Conservation (phyloP, 2,113 vertebrate species). For the Thalassoma bifasciatum region DNA sequence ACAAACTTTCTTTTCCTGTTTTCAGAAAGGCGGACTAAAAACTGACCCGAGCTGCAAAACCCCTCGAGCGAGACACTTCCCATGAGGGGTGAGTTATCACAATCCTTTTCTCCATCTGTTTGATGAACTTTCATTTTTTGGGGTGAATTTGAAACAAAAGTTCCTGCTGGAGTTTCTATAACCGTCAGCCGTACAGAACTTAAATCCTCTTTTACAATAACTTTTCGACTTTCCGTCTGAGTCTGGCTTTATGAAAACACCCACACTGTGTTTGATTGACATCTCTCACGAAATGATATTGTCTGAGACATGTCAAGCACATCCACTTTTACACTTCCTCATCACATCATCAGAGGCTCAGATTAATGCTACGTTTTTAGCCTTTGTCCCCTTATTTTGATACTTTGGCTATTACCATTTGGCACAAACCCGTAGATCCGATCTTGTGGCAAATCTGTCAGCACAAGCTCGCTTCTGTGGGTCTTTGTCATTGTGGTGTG, state of each 20-base stretch:
- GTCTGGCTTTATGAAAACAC: not conserved
- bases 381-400: constrained; percentile 54
- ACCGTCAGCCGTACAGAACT: constrained; percentile 18
- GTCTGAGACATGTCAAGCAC: not conserved
- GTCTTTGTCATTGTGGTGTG: constrained; percentile 96
- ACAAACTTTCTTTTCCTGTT: constrained; percentile 50
- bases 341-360: not conserved
- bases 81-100: constrained; percentile 63
- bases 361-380: not conserved
- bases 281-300: not conserved
- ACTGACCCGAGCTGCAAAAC: constrained; percentile 10
- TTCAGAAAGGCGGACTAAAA: constrained; percentile 38
- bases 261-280: not conserved
- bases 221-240: not conserved
- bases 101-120: constrained; percentile 28
- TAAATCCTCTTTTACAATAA: not conserved
- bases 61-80: constrained; percentile 26
- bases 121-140: constrained; percentile 40
- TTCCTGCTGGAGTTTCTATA: constrained; percentile 17
- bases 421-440: constrained; percentile 99
- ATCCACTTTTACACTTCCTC: not conserved
- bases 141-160: constrained; percentile 30
- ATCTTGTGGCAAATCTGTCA: constrained; percentile 97
- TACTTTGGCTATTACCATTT: constrained; percentile 85
- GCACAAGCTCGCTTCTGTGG: constrained; percentile 99